phyloP scores from a whole-genome alignment of 2,113 vertebrate genomes.

The Tachysurus vachellii region DNA sequence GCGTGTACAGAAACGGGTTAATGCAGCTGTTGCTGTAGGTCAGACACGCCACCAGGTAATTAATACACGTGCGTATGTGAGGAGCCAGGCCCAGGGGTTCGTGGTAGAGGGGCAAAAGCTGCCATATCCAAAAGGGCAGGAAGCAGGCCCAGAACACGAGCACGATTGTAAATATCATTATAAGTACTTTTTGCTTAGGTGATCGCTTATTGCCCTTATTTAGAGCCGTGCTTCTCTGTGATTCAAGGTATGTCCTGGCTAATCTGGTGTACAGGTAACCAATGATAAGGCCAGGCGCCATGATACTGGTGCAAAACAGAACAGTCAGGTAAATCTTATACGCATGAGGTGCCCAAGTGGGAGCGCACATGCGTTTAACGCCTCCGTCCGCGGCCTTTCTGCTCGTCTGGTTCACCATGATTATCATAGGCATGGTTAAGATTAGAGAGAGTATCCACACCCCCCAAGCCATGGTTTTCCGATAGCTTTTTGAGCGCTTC shows the following conservation, averaged over 20 bases:
- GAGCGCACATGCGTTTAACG: constrained; percentile 83
- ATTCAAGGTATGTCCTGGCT: constrained; percentile 85
- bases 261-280: constrained; percentile 84
- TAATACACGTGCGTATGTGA: constrained; percentile 85
- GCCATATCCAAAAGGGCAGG: constrained; percentile 92
- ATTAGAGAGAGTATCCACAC: constrained; percentile 84
- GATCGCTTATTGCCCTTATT: constrained; percentile 76
- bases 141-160: constrained; percentile 92
- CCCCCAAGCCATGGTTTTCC: constrained; percentile 79
- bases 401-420: constrained; percentile 83
- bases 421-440: constrained; percentile 85
- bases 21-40: constrained; percentile 95
- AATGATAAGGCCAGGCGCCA: constrained; percentile 86
- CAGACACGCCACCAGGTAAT: constrained; percentile 89
- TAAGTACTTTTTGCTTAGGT: constrained; percentile 80
- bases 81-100: constrained; percentile 77
- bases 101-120: constrained; percentile 84
- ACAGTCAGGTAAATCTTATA: constrained; percentile 85
- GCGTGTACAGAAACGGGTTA: constrained; percentile 91
- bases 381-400: constrained; percentile 69
- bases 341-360: constrained; percentile 80
- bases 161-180: constrained; percentile 91
- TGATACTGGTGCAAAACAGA: constrained; percentile 89
- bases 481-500: constrained; percentile 79
- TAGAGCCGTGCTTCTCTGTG: constrained; percentile 77